Base-by-base conservation (phyloP, 2,797 vertebrate genomes). In the Sus cebifrons region DNA sequence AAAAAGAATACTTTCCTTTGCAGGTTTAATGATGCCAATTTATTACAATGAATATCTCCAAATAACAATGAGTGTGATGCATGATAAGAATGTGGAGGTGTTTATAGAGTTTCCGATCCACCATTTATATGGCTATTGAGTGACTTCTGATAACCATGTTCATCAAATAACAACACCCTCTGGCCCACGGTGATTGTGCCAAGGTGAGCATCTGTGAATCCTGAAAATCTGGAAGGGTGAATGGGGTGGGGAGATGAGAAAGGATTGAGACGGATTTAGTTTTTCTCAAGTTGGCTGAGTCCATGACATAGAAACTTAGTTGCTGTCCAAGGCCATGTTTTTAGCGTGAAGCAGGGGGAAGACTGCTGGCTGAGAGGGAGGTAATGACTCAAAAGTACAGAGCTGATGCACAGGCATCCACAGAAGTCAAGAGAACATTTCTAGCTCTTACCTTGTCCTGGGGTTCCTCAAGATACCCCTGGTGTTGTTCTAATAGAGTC, bases 11-110 rank as follows among this genome's bases (percentile, higher is more conserved):
- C 27, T 83, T 87, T 88, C 36, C 92, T 86, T 85, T 25, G 60
- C 13, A 81, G 23, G 5, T 65, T 86, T 96, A 87, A 64, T 9
- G 68, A 67, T 83, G 75, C 62, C 16, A 81, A 44, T 79, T 96
- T 79, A 27, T 79, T 89, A 27, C 32, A 90, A 32, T 60, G 88
- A 78, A 67, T 90, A 70, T 56, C 36, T 71, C 65, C 71, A 81
- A 58, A 85, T 92, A 54, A 79, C 95, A 96, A 44, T 64, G 29
- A 56, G 18, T 73, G 1, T 49, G 64, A 27, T 27, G 32, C 62
- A 14, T 23, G 27, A n/a, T 36, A 9, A 74, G 18, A 75, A 44
- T 15, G 2, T 25, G n/a, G 84, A 3, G 7, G 20, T 52, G 4
- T 65, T 36, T 58, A 29, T 2, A 52, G 6, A 6, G 32, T 65